These are phyloP conservation scores for Caenorhabditis panamensis DNA, from an alignment of 2,888 invertebrate species.

Conservation along the genomic window DNA sequence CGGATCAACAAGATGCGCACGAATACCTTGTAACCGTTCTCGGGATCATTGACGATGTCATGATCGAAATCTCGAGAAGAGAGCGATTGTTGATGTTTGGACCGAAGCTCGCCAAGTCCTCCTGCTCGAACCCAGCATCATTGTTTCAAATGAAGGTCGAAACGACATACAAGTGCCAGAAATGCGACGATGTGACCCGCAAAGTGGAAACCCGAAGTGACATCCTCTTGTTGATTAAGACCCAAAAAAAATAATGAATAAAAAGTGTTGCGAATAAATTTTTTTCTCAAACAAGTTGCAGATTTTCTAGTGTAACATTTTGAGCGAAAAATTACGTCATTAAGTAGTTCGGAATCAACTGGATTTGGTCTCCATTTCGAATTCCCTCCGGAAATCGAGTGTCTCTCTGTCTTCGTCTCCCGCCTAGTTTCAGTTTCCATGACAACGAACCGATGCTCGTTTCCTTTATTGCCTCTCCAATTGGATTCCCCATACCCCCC, in stretches of 20 bases:
- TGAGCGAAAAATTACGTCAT: no score
- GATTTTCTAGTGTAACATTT: no score
- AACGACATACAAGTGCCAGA: not conserved
- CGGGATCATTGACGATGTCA: not conserved
- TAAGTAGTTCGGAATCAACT: no score
- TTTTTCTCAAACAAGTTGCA: no score
- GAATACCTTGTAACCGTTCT: not conserved
- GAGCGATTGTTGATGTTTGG: not conserved
- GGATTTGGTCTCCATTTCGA: not conserved
- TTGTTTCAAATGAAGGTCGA: constrained; percentile 8
- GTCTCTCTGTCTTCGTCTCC: not conserved
- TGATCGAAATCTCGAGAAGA: not conserved
- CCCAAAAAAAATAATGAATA: no score
- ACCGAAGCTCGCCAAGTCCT: not conserved
- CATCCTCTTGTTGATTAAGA: no score
- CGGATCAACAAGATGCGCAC: constrained; percentile 21
- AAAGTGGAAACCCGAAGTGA: no score
- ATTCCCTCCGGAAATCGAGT: not conserved
- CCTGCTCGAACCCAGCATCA: not conserved
- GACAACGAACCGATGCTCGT: constrained; percentile 6
- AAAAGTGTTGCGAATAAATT: no score
- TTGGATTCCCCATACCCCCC: constrained; percentile 1
- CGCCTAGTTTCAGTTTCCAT: constrained; percentile 9
- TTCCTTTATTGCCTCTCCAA: not conserved
- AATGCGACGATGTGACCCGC: no score